phyloP scores from a whole-genome alignment of 64 coral and sea anemone genomes.

The Montipora sp. region DNA sequence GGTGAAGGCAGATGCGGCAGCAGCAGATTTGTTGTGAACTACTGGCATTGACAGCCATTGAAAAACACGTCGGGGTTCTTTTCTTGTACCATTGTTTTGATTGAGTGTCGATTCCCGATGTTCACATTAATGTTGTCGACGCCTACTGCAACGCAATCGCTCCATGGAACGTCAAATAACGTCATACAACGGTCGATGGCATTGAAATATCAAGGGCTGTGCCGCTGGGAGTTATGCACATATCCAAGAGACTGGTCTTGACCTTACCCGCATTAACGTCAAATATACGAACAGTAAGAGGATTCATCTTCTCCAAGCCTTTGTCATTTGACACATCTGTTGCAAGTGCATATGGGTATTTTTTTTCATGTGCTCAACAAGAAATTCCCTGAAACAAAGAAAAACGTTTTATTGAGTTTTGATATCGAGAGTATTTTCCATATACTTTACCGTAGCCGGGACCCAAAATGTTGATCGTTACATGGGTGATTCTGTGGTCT shows the following conservation, averaged over 20 bases:
- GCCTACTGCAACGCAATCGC: slow-evolving; percentile 47
- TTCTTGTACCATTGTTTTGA: neutral
- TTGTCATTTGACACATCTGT: slow-evolving; percentile 72
- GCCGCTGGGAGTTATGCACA: slow-evolving; percentile 45
- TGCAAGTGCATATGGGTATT: slow-evolving; percentile 56
- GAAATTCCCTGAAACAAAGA: slow-evolving; percentile 11
- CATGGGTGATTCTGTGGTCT: neutral
- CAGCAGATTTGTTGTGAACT: too few relatives aligned
- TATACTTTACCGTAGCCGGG: slow-evolving; percentile 7
- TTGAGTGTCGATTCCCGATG: slow-evolving; percentile 46
- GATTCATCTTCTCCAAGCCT: slow-evolving; percentile 70
- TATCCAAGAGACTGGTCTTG: slow-evolving; percentile 51
- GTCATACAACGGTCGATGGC: slow-evolving; percentile 57
- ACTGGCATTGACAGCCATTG: too few relatives aligned
- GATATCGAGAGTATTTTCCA: slow-evolving; percentile 2
- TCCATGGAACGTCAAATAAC: slow-evolving; percentile 55
- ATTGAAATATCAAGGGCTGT: slow-evolving; percentile 62
- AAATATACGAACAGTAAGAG: slow-evolving; percentile 60
- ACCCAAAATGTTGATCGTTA: neutral
- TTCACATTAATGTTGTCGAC: slow-evolving; percentile 74
- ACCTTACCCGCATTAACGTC: slow-evolving; percentile 48
- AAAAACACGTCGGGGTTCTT: too few relatives aligned
- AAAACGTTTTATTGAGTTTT: slow-evolving; percentile 30
- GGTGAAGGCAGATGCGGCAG: too few relatives aligned
- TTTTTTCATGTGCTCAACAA: slow-evolving; percentile 42